Evolutionary conservation across 1,140 invertebrate genomes (phyloP).

Genomic region (Spodoptera frugiperda): DNA sequence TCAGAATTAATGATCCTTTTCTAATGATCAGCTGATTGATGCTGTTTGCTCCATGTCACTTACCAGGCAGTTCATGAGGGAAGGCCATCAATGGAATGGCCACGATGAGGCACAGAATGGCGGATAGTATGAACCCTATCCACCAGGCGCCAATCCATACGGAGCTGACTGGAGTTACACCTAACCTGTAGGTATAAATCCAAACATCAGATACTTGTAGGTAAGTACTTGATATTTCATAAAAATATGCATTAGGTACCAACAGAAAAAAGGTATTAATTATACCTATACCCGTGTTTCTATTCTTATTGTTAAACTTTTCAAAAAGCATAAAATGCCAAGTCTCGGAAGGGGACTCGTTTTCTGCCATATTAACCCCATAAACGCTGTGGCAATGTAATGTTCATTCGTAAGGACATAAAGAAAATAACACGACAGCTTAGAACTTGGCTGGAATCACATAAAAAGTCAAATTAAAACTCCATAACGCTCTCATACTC

Average conservation of each 20-base stretch:
- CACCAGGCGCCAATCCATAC: constrained; percentile 96
- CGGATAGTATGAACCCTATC: constrained; percentile 92
- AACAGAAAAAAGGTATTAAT: too few species aligned
- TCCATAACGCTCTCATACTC: constrained; percentile 21
- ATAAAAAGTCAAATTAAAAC: constrained; percentile 35
- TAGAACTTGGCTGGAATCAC: constrained; percentile 28
- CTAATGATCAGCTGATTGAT: too few species aligned
- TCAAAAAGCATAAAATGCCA: background rate
- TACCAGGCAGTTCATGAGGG: constrained; percentile 90
- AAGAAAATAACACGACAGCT: constrained; percentile 33
- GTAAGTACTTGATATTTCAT: too few species aligned
- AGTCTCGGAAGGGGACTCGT: background rate
- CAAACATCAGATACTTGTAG: too few species aligned
- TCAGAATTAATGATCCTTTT: background rate
- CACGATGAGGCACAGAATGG: constrained; percentile 88
- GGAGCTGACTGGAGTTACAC: constrained; percentile 90
- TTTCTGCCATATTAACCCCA: constrained; percentile 14
- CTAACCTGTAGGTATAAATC: too few species aligned
- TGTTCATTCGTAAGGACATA: constrained; percentile 14
- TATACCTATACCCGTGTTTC: too few species aligned
- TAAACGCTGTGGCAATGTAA: constrained; percentile 12
- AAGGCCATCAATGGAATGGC: constrained; percentile 91
- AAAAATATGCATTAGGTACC: too few species aligned
- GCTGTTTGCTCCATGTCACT: constrained; percentile 1
- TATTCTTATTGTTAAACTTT: too few species aligned